A percentile compares a stretch with the other conserved stretches of the same genome.
Evolutionary conservation across 2,888 invertebrate species (phyloP).

Genomic region (Ephialtes manifestator): DNA sequence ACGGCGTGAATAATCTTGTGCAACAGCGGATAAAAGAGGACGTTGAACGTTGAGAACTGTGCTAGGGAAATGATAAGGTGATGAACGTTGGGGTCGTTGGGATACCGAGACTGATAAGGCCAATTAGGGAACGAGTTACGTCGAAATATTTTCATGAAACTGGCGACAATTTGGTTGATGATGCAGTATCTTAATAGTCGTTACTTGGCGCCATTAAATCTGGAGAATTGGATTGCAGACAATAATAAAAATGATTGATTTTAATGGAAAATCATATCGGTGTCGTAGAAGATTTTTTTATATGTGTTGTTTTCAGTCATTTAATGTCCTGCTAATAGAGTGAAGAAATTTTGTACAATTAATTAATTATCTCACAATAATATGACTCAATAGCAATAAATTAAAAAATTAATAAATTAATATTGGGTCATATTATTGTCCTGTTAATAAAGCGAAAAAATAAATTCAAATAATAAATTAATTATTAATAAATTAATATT

Average conservation of each 20-base stretch:
- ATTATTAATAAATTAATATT: too few species aligned
- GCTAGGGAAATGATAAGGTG: constrained; percentile 17
- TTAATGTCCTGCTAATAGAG: too few species aligned
- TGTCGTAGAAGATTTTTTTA: too few species aligned
- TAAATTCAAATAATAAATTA: too few species aligned
- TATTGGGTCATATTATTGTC: too few species aligned
- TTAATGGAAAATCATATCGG: too few species aligned
- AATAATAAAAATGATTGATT: neutral
- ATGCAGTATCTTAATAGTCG: neutral
- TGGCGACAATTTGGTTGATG: neutral
- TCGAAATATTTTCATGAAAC: neutral
- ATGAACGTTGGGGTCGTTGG: constrained; percentile 21
- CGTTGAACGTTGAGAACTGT: neutral
- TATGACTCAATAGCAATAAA: too few species aligned
- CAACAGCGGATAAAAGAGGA: constrained; percentile 16
- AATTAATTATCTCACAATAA: too few species aligned
- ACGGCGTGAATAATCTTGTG: constrained; percentile 30
- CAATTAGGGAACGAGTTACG: constrained; percentile 17
- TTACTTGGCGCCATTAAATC: neutral
- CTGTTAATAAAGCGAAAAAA: too few species aligned
- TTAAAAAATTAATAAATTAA: too few species aligned
- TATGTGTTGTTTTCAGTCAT: too few species aligned
- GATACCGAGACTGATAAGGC: constrained; percentile 15
- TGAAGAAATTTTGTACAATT: too few species aligned
- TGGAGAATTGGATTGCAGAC: neutral